Base-by-base conservation (phyloP, 2,888 invertebrate genomes). In the Timema podura region DNA sequence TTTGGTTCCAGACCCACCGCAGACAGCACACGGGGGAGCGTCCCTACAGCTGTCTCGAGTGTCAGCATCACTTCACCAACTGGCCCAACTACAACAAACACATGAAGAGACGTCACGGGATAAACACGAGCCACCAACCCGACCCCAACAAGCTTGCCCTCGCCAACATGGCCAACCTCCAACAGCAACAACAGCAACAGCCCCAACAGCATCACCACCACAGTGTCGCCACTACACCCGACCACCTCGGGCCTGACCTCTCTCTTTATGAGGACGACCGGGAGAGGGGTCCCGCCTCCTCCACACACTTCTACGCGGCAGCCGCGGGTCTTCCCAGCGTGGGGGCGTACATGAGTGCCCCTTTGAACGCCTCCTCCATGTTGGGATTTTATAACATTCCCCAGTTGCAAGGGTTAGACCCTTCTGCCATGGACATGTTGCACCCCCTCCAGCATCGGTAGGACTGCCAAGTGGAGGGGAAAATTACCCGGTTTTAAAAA, bases 11-110 rank as follows among this genome's bases (percentile, higher is more conserved):
- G 84, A 87, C 89, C n/a, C 92, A 92, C 78, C 85, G 89, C 71
- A 81, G 91, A 13, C 89, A 89, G 75, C 92, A 92, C 74, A 89
- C 88, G 0, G 83, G 83, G 0, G 89, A 88, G 51, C 85, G 90
- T 48, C 92, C 91, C 0, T 92, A 91, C 77, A 86, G 88, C 0
- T 92, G 92, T 76, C 79, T 86, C 49, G 87, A 88, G 73, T 92
- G 92, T 76, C 87, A 88, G 69, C 88, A 87, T 77, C 86, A 91
- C 76, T 92, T 92, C 75, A 91, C 91, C 0, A 91, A 92, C 78
- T 91, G 91, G 91, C 91, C 91, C 0, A 92, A 92, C 80, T 91
- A 91, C 76, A 91, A 91, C 76, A 92, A 92, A 76, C 92, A 92
- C 77, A 91, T 91, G 89, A 91, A 91, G 80, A 81, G 91, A 46